These are phyloP conservation scores for Varanus komodoensis DNA, from an alignment of 2,113 vertebrate species.

Conservation along the genomic window DNA sequence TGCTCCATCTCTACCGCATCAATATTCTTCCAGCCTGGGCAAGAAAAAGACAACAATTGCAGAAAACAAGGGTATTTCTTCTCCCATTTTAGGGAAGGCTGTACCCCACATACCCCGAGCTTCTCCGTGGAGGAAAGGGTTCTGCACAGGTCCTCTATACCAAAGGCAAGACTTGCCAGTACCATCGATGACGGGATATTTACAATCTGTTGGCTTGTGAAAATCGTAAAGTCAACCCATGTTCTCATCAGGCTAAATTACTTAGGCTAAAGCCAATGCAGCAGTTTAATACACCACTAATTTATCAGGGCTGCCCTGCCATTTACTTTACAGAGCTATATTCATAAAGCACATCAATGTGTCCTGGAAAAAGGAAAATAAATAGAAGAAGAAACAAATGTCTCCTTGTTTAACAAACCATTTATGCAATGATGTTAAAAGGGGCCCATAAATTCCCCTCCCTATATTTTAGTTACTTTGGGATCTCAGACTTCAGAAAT, in stretches of 20 bases:
- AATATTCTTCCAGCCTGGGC: slow-evolving; percentile 47
- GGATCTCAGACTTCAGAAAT: background rate
- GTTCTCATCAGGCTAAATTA: slow-evolving; percentile 70
- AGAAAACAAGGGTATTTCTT: slow-evolving; percentile 64
- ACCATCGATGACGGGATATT: slow-evolving; percentile 53
- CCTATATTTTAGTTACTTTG: background rate
- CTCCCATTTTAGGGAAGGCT: slow-evolving; percentile 41
- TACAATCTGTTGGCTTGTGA: slow-evolving; percentile 59
- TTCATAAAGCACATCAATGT: slow-evolving; percentile 70
- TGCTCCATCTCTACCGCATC: slow-evolving; percentile 45
- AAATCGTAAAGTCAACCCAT: slow-evolving; percentile 58
- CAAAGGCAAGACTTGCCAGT: slow-evolving; percentile 39
- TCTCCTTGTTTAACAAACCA: slow-evolving; percentile 52
- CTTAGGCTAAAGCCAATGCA: slow-evolving; percentile 62
- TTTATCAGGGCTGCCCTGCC: slow-evolving; percentile 73
- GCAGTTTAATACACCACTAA: slow-evolving; percentile 64
- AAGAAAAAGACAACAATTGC: background rate
- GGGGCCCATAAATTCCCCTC: slow-evolving; percentile 50
- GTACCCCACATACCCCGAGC: slow-evolving; percentile 33
- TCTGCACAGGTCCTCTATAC: slow-evolving; percentile 38
- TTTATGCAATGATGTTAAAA: slow-evolving; percentile 62
- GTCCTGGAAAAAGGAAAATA: slow-evolving; percentile 46
- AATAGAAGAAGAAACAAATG: slow-evolving; percentile 33
- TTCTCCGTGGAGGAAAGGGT: slow-evolving; percentile 57
- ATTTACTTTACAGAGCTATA: slow-evolving; percentile 66